phyloP scores from a whole-genome alignment of 1,140 invertebrate genomes.

The Cydia pomonella region DNA sequence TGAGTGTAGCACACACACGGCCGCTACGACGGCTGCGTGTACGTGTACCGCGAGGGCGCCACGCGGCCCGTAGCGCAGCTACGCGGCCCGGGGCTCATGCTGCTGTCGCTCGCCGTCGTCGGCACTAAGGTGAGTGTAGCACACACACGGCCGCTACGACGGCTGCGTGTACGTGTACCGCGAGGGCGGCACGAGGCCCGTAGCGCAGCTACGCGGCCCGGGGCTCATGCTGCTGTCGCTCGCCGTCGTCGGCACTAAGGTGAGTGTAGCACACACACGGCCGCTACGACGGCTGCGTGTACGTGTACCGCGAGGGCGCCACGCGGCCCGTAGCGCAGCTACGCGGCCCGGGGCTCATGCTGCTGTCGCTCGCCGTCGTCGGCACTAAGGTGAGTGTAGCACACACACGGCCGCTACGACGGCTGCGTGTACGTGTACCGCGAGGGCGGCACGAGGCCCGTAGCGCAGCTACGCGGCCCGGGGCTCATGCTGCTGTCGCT shows the following conservation, averaged over 20 bases:
- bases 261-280: constrained; percentile 53
- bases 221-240: constrained; percentile 84
- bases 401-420: constrained; percentile 29
- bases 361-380: constrained; percentile 83
- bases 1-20: constrained; percentile 53
- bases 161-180: constrained; percentile 86
- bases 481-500: constrained; percentile 84
- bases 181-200: constrained; percentile 71
- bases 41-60: constrained; percentile 82
- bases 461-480: constrained; percentile 83
- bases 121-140: constrained; percentile 83
- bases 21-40: constrained; percentile 81
- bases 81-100: constrained; percentile 83
- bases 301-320: constrained; percentile 82
- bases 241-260: constrained; percentile 83
- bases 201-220: constrained; percentile 83
- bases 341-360: constrained; percentile 83
- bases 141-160: constrained; percentile 29
- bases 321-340: constrained; percentile 80
- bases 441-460: constrained; percentile 71
- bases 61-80: constrained; percentile 80
- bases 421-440: constrained; percentile 86
- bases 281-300: constrained; percentile 81
- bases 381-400: constrained; percentile 83
- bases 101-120: constrained; percentile 83